Evolutionary conservation across 2,113 vertebrate genomes (phyloP).

Genomic region (Marmota flaviventris): DNA sequence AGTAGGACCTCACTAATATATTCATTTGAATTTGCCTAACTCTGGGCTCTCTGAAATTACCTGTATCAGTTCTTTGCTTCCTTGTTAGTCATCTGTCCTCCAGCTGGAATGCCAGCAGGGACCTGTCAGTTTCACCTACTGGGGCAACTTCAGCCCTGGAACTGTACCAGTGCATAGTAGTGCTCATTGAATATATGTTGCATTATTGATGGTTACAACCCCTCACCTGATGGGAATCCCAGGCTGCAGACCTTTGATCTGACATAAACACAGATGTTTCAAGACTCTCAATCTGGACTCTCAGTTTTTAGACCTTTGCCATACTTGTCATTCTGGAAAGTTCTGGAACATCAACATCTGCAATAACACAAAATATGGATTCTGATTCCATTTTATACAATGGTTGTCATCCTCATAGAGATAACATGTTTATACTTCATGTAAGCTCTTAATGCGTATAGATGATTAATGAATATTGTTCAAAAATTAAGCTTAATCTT

Average conservation of each 20-base stretch:
- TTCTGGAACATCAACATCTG: slow-evolving; percentile 26
- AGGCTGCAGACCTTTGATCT: not conserved
- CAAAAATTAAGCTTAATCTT: slow-evolving; percentile 36
- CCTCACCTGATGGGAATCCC: not conserved
- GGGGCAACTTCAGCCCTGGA: not conserved
- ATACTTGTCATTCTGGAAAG: not conserved
- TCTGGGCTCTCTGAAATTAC: not conserved
- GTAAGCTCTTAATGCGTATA: not conserved
- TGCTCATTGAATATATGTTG: not conserved
- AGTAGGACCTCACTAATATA: not conserved
- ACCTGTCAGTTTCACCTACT: not conserved
- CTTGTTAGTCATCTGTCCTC: not conserved
- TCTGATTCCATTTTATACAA: slow-evolving; percentile 14
- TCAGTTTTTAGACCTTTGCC: not conserved
- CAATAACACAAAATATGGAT: slow-evolving; percentile 23
- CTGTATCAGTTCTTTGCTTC: not conserved
- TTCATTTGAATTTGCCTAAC: not conserved
- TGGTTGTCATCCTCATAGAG: not conserved
- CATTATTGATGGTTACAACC: not conserved
- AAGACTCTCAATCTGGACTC: not conserved
- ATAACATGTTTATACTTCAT: slow-evolving; percentile 1
- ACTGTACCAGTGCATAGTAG: not conserved
- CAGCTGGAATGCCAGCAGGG: not conserved
- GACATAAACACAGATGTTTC: not conserved
- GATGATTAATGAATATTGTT: slow-evolving; percentile 23